Base-by-base conservation (phyloP, 2,797 vertebrate species). In the Simalia tracyae region DNA sequence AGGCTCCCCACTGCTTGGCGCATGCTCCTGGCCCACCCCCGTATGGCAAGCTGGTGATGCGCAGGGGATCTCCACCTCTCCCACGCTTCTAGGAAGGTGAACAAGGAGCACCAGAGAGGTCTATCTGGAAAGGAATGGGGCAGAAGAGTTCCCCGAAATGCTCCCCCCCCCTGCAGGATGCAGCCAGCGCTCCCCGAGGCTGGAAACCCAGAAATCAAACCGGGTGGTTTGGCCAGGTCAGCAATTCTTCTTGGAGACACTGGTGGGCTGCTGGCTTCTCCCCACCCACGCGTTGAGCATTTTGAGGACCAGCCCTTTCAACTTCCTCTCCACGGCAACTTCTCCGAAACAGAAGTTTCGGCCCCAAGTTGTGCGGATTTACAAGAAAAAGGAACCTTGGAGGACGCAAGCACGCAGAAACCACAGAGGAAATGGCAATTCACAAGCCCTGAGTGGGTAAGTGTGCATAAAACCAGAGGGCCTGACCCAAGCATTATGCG, bases 331-430 rank as follows among this genome's bases (percentile, higher is more conserved):
- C 5, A 0, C 5, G 0, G 8, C 7, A 36, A 1, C 24, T 86
- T 89, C 87, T 26, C 56, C 2, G 90, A 89, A 86, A 31, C 3
- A 46, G 28, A 31, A 10, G n/a, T 72, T 76, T 42, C 1, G 42
- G 17, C 26, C 19, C 57, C 17, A 0, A 36, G 59, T 61, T 15
- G 1, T 10, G 56, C 8, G 5, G n/a, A 86, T 87, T 91, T 84
- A 64, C 92, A 14, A 91, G 92, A 93, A 93, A 93, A n/a, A 36
- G 90, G 90, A 93, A 93, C n/a, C 50, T 4, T 0, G 31, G 7
- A 15, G 8, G 50, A 57, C 3, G 54, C 57, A 22, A 56, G 28
- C 1, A 15, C 11, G 9, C 28, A 1, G 4, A 87, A 46, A 36
- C 56, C 59, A 15, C 68, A 90, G 46, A 46, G 63, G 91, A 42